Base-by-base conservation (phyloP, 2,888 invertebrate genomes). In the Cantharis rufa region DNA sequence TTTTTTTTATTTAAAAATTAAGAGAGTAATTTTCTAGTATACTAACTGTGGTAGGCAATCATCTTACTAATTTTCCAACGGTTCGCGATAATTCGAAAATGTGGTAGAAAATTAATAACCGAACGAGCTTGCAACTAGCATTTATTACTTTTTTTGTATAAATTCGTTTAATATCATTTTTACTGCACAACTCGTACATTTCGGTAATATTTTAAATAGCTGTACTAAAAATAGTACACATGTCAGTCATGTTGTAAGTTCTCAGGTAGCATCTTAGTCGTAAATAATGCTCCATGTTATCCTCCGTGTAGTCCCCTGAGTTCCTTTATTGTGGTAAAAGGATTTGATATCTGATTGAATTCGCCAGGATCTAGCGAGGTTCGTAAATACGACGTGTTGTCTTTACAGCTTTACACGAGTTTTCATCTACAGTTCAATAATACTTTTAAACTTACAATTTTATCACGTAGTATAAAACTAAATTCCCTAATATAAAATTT, bases 281-380 rank as follows among this genome's bases (percentile, higher is more conserved):
- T 83, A 84, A 83, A 83, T 80, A 83, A 80, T 80, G 80, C 80
- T 82, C 81, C 82, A 82, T 81, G 79, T 81, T 82, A 81, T 82
- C 82, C 82, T 71, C 71, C 79, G 79, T 80, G 70, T 66, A 76
- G 32, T 83, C 83, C 83, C 84, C 73, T 75, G 83, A 78, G 83
- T 81, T 82, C 83, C 82, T 84, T 84, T 84, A 85, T 84, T 84
- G 85, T 83, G 82, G 83, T 83, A 83, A 82, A 82, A 85, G 85
- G 86, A 86, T 86, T 85, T 83, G 81, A 80, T 80, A 82, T 82
- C 86, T 86, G 86, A 86, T 86, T 86, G 86, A 86, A 86, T 86
- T 83, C 83, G 79, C 81, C 78, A 80, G 83, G 83, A 83, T 83
- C 84, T 82, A 80, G 81, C 77, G 74, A 78, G 70, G 79, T 75